These are phyloP conservation scores for Planiliza haematocheilus DNA, from an alignment of 2,113 vertebrate species.

Conservation along the genomic window DNA sequence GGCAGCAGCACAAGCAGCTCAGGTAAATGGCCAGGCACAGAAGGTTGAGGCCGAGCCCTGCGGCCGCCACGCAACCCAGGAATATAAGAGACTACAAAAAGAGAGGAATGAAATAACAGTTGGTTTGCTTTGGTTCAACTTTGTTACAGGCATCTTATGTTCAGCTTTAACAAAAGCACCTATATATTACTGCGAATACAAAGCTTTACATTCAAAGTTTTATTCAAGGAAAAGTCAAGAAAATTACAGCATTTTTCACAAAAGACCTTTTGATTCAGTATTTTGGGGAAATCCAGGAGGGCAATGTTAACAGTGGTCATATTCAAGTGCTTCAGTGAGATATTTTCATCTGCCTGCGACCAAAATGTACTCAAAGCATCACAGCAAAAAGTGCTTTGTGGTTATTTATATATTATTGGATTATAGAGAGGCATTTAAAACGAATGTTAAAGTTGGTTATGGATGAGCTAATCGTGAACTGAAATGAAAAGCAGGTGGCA, in stretches of 20 bases:
- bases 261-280: not conserved
- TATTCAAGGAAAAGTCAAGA: too few species aligned
- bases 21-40: slow-evolving; percentile 89
- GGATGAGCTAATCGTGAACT: too few species aligned
- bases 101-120: not conserved
- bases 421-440: too few species aligned
- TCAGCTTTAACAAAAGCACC: not conserved
- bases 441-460: too few species aligned
- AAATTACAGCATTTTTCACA: slow-evolving; percentile 9
- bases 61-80: slow-evolving; percentile 88
- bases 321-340: not conserved
- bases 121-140: not conserved
- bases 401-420: too few species aligned
- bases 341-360: not conserved
- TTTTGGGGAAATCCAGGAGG: not conserved
- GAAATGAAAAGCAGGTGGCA: too few species aligned
- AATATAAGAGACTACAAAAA: slow-evolving; percentile 89
- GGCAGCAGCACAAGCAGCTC: slow-evolving; percentile 91
- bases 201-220: not conserved
- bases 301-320: not conserved
- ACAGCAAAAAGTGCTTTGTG: too few species aligned
- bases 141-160: too few species aligned
- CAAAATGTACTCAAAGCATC: too few species aligned
- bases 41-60: slow-evolving; percentile 92
- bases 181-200: not conserved